Percentiles rank a stretch among this genome's conserved stretches.
phyloP scores from a whole-genome alignment of 1,140 invertebrate species.

The Brachionus rotundiformis region DNA sequence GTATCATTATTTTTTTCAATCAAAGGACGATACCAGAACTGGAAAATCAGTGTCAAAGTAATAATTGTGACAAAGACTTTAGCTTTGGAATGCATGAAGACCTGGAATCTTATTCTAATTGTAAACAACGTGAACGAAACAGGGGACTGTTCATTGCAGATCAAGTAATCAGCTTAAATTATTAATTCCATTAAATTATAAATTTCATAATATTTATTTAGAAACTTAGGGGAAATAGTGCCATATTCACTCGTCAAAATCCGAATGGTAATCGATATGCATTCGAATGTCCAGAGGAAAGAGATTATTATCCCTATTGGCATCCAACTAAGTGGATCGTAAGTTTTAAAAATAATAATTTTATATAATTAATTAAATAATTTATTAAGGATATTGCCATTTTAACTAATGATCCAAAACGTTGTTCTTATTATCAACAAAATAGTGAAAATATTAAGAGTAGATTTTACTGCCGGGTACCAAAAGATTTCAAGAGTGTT shows the following conservation, averaged over 20 bases:
- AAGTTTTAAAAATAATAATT: constrained; percentile 57
- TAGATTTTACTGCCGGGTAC: constrained; percentile 53
- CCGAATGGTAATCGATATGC: constrained; percentile 59
- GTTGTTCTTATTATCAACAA: constrained; percentile 58
- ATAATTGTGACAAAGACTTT: constrained; percentile 53
- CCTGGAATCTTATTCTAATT: constrained; percentile 62
- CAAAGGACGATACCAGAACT: constrained; percentile 3
- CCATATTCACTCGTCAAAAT: constrained; percentile 62
- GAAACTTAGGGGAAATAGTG: constrained; percentile 46
- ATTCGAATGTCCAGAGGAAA: constrained; percentile 64
- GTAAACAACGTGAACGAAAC: constrained; percentile 54
- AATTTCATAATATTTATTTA: not conserved
- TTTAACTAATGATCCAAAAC: constrained; percentile 59
- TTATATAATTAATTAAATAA: too few relatives aligned
- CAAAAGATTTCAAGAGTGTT: constrained; percentile 53
- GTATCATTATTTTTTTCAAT: not conserved
- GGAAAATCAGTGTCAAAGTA: constrained; percentile 52
- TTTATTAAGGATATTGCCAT: constrained; percentile 60
- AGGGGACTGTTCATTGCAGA: constrained; percentile 61
- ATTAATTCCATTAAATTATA: not conserved
- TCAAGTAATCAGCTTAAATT: constrained; percentile 54
- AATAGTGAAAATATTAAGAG: constrained; percentile 62
- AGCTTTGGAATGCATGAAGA: constrained; percentile 59
- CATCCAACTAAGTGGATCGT: constrained; percentile 62
- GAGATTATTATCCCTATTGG: constrained; percentile 64